Evolutionary conservation across 2,113 vertebrate genomes (phyloP).

Genomic region (Chrysochloris asiatica): DNA sequence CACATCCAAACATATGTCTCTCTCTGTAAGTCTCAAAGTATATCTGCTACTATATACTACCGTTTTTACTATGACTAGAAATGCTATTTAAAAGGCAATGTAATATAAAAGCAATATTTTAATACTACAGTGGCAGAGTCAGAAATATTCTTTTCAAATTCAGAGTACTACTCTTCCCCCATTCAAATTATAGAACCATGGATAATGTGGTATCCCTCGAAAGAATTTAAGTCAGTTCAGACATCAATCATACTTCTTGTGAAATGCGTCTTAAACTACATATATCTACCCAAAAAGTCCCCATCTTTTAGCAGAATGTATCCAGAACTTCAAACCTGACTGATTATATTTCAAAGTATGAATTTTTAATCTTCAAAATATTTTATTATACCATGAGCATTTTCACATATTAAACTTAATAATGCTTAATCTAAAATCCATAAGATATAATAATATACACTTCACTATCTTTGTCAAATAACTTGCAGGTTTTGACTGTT

Average conservation of each 20-base stretch:
- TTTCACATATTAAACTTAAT: background rate
- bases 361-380: background rate
- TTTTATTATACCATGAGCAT: background rate
- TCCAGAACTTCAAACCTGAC: background rate
- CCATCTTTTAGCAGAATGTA: background rate
- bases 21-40: background rate
- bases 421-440: background rate
- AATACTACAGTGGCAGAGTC: background rate
- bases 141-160: slow-evolving; percentile 33
- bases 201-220: background rate
- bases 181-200: background rate
- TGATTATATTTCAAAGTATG: background rate
- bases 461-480: background rate
- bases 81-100: background rate
- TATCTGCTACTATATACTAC: background rate
- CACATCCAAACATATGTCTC: too few species aligned
- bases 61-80: background rate
- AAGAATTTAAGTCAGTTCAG: slow-evolving; percentile 1
- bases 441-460: background rate
- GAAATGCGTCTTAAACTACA: background rate
- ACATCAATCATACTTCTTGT: background rate
- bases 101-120: background rate
- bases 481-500: background rate
- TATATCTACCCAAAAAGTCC: background rate
- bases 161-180: background rate